These are phyloP conservation scores for Lonchura striata DNA, from an alignment of 2,113 vertebrate genomes.

Conservation along the genomic window DNA sequence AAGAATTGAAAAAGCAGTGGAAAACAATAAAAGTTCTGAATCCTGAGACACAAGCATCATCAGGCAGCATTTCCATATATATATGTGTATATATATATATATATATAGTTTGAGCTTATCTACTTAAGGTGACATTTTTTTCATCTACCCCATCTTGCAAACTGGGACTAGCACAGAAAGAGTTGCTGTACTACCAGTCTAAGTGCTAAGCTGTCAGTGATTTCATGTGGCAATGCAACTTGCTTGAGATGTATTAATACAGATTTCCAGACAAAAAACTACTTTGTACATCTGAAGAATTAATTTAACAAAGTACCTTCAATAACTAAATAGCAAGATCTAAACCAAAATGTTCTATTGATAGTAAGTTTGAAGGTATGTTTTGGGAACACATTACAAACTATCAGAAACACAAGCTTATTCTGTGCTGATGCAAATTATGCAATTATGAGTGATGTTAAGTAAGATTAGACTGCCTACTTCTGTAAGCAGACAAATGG, in stretches of 20 bases:
- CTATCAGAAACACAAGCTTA: background rate
- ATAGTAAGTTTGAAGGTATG: background rate
- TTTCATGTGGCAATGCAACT: background rate
- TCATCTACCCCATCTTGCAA: background rate
- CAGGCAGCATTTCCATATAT: background rate
- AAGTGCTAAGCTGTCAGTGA: background rate
- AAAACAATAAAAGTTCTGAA: background rate
- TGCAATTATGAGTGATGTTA: background rate
- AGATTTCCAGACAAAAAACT: background rate
- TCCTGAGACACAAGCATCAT: background rate
- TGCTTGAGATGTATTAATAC: background rate
- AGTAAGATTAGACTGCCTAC: background rate
- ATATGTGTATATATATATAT: background rate
- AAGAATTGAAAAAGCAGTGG: background rate
- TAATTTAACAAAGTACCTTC: background rate
- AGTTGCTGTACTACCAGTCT: background rate
- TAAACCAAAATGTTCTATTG: background rate
- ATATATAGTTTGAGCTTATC: background rate
- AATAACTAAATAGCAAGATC: background rate
- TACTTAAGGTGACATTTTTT: background rate
- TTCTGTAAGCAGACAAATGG: background rate
- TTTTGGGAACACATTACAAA: background rate
- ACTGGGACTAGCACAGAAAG: background rate
- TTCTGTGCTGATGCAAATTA: background rate
- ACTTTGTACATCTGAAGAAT: background rate